Percentiles rank a stretch among this genome's conserved stretches.
phyloP scores from a whole-genome alignment of 1,140 invertebrate species.

The Condylostylus longicornis region DNA sequence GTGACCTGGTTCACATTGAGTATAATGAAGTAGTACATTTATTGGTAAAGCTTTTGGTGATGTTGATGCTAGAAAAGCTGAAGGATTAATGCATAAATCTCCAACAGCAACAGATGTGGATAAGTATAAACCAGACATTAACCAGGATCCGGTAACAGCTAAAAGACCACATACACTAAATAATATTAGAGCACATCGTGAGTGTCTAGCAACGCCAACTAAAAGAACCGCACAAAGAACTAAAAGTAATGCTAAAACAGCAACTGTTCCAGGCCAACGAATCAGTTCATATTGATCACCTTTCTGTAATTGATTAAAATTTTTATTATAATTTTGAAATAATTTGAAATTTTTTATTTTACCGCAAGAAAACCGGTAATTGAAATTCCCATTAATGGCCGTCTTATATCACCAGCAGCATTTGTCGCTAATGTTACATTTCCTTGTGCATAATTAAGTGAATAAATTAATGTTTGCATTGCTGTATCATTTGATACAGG shows the following conservation, averaged over 20 bases:
- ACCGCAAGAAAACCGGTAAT: constrained; percentile 46
- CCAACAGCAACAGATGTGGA: constrained; percentile 64
- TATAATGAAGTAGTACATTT: constrained; percentile 62
- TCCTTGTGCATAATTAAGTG: constrained; percentile 47
- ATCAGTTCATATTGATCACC: constrained; percentile 43
- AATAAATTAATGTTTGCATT: constrained; percentile 44
- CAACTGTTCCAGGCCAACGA: constrained; percentile 68
- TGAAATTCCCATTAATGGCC: constrained; percentile 50
- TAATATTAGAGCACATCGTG: constrained; percentile 38
- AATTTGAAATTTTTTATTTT: constrained; percentile 6
- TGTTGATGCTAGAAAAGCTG: constrained; percentile 63
- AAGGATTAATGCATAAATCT: constrained; percentile 58
- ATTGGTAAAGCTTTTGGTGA: constrained; percentile 51
- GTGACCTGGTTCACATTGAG: constrained; percentile 59
- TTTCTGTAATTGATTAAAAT: constrained; percentile 13
- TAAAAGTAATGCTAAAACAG: constrained; percentile 56
- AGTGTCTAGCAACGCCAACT: constrained; percentile 67
- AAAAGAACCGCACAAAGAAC: constrained; percentile 65
- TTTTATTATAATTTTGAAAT: background rate
- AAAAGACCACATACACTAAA: constrained; percentile 68
- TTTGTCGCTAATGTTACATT: constrained; percentile 54
- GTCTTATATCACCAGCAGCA: constrained; percentile 55
- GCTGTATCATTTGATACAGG: constrained; percentile 60
- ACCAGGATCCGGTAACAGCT: constrained; percentile 79
- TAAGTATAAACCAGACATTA: constrained; percentile 69